Evolutionary conservation across 1,140 invertebrate genomes (phyloP), one percentile per base, ranked within the genome.

Genomic region (Calephelis virginiensis): DNA sequence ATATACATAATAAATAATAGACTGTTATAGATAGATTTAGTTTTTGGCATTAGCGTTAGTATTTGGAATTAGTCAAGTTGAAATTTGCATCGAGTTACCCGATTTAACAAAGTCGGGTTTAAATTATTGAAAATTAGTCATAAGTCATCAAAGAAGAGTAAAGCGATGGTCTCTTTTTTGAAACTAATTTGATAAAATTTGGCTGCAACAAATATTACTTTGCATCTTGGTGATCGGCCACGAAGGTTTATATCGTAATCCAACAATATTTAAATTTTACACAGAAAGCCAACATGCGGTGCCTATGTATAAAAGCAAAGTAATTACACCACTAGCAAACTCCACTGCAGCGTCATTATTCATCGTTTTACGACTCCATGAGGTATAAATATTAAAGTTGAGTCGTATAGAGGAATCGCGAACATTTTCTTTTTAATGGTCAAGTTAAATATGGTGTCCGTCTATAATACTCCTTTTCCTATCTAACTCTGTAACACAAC

Each of bases 371-470:
- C 85, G 88, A 88, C 86, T 86, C 76, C 81, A 86, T 83, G 81
- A 86, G 85, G 81, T 89, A 89, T 89, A 90, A 90, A 89, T 89
- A 89, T 90, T 89, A 88, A 90, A 89, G 81, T 84, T 81, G 75
- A 90, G 81, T 88, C 83, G 85, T 90, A 90, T 89, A 87, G 83
- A 87, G 84, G 85, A 79, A 90, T 88, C 87, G 87, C 87, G 85
- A 90, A 90, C 86, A 89, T 90, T 89, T 90, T 80, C 81, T 86
- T 89, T 90, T 90, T 90, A 90, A 90, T 90, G 86, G 83, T 81
- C 78, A 83, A 81, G 80, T 85, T 84, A 87, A 87, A 87, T 85
- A 85, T 82, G 80, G 83, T 85, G 86, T 84, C 76, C 83, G 79
- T 78, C 81, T 80, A 70, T 78, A 61, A 79, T 78, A 72, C 76